phyloP scores from a whole-genome alignment of 2,888 invertebrate genomes.

The Agonopterix arenella region DNA sequence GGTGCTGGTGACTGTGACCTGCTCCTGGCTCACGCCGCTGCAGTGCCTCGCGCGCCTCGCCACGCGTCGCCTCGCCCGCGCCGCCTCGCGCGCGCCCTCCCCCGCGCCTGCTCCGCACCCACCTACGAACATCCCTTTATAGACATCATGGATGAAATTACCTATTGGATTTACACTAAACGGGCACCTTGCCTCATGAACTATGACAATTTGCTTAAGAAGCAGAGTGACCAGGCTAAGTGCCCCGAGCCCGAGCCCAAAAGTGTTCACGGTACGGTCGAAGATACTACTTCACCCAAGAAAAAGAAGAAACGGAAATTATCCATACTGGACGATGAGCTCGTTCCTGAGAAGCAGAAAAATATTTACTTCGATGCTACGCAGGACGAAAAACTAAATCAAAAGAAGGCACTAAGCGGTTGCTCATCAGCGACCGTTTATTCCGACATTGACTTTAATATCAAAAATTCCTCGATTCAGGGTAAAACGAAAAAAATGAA shows the following conservation, averaged over 20 bases:
- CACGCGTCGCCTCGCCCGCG: slow-evolving; percentile 19
- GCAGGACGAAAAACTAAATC: slow-evolving; percentile 12
- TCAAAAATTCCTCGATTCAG: slow-evolving; percentile 43
- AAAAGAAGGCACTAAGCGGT: slow-evolving; percentile 31
- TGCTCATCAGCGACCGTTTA: slow-evolving; percentile 30
- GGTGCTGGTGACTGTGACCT: slow-evolving; percentile 23
- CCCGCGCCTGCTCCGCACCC: slow-evolving; percentile 9
- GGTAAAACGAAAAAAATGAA: slow-evolving; percentile 41
- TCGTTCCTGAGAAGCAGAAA: slow-evolving; percentile 39
- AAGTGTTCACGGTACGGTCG: slow-evolving; percentile 30
- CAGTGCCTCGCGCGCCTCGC: slow-evolving; percentile 28
- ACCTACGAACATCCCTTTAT: slow-evolving; percentile 42
- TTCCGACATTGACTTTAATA: slow-evolving; percentile 57
- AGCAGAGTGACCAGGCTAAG: slow-evolving; percentile 37
- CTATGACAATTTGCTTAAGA: slow-evolving; percentile 50
- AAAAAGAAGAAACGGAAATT: slow-evolving; percentile 57
- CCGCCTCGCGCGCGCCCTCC: slow-evolving; percentile 16
- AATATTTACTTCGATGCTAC: slow-evolving; percentile 55
- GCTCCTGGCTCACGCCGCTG: slow-evolving; percentile 37
- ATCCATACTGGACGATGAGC: slow-evolving; percentile 47
- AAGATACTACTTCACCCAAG: slow-evolving; percentile 35
- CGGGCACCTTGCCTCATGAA: slow-evolving; percentile 65
- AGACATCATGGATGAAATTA: slow-evolving; percentile 67
- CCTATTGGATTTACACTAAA: slow-evolving; percentile 64
- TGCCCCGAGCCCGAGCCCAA: slow-evolving; percentile 37